Percentiles rank a stretch among this genome's conserved stretches.
These are phyloP conservation scores for Xestia sexstrigata DNA, from an alignment of 2,888 invertebrate genomes.

Conservation along the genomic window DNA sequence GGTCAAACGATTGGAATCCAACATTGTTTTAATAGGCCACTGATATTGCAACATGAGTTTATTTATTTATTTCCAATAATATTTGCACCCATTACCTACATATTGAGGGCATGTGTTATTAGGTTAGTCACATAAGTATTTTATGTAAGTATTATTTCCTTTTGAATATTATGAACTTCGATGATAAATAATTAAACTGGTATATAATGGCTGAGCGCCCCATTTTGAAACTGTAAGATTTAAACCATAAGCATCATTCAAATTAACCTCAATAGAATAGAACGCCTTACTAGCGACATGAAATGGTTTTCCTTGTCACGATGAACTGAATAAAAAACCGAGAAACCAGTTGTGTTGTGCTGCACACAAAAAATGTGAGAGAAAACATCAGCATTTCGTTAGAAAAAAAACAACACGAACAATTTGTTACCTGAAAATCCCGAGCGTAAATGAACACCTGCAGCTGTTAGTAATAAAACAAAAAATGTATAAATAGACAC, in stretches of 20 bases:
- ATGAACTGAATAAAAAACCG: slow-evolving; percentile 27
- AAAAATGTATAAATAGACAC: slow-evolving; percentile 36
- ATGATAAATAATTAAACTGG: slow-evolving; percentile 21
- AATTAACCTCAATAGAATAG: slow-evolving; percentile 21
- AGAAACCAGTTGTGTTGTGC: slow-evolving; percentile 33
- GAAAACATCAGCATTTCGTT: slow-evolving; percentile 27
- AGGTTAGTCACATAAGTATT: slow-evolving; percentile 20
- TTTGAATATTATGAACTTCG: slow-evolving; percentile 1
- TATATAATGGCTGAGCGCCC: background rate
- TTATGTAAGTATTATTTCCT: slow-evolving; percentile 22
- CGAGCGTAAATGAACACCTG: slow-evolving; percentile 10
- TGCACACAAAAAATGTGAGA: slow-evolving; percentile 32
- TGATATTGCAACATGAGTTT: slow-evolving; percentile 53
- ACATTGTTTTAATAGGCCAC: slow-evolving; percentile 62
- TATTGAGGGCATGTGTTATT: slow-evolving; percentile 57
- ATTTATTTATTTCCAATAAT: slow-evolving; percentile 56
- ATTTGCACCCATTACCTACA: slow-evolving; percentile 48
- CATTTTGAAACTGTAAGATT: background rate
- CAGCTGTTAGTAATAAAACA: slow-evolving; percentile 18
- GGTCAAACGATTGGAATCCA: slow-evolving; percentile 62
- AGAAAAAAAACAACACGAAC: slow-evolving; percentile 14
- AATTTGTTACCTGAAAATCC: slow-evolving; percentile 25
- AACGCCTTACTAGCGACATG: background rate
- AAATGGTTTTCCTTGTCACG: slow-evolving; percentile 37
- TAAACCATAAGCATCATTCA: background rate